Percentiles rank a stretch among this genome's conserved stretches.
Conservation (phyloP, 2,113 vertebrate species). For the Microcebus jonahi region DNA sequence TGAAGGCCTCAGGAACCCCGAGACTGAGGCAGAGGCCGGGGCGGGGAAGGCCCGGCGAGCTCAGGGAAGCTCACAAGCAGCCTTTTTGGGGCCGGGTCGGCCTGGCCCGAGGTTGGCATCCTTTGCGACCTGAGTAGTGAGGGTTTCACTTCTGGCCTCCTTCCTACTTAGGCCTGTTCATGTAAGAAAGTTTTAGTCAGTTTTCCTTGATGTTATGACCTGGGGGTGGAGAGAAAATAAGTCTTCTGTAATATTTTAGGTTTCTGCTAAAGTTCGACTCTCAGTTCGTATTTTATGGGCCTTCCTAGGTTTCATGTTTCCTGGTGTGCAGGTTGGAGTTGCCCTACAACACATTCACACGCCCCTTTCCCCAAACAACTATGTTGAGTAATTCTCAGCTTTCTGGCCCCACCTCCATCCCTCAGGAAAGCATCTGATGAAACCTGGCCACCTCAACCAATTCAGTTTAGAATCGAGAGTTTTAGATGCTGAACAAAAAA, state of each 20-base stretch:
- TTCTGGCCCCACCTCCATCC: background rate
- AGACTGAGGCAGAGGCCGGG: background rate
- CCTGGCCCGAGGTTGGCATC: background rate
- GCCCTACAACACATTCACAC: background rate
- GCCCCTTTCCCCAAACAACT: background rate
- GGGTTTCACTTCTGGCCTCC: background rate
- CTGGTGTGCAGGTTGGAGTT: background rate
- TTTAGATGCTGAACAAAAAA: background rate
- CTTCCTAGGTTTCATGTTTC: background rate
- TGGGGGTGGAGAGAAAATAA: background rate
- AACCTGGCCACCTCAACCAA: background rate
- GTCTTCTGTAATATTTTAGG: background rate
- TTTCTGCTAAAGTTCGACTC: background rate
- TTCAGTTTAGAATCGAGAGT: background rate
- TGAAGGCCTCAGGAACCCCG: conserved; percentile 47
- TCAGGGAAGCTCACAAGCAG: background rate
- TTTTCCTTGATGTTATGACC: background rate
- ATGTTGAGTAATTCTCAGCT: background rate
- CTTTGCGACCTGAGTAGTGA: background rate
- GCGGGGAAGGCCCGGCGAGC: background rate
- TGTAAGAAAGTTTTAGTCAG: background rate
- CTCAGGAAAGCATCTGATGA: conserved; percentile 1
- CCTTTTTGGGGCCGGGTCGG: background rate
- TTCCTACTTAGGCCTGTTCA: background rate
- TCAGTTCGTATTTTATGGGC: background rate